phyloP scores from a whole-genome alignment of 2,113 vertebrate genomes.

The Anhinga anhinga region DNA sequence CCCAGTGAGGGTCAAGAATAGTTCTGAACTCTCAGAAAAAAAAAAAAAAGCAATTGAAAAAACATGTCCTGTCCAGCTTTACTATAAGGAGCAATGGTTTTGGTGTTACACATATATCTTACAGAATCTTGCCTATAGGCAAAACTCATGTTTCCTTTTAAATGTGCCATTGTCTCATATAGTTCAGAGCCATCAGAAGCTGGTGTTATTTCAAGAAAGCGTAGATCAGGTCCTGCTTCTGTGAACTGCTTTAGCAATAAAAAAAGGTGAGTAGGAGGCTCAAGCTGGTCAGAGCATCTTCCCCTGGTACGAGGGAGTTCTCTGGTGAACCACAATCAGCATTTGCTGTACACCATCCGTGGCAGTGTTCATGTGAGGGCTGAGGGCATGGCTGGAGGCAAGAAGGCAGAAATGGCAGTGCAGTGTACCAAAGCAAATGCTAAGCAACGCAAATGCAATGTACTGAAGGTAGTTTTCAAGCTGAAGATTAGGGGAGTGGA shows the following conservation, averaged over 20 bases:
- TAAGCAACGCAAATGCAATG: background rate
- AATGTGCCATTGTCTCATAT: background rate
- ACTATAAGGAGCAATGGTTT: background rate
- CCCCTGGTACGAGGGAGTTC: background rate
- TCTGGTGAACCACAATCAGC: background rate
- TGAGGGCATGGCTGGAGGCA: slow-evolving; percentile 38
- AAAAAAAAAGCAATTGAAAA: background rate
- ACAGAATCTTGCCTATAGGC: background rate
- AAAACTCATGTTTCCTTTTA: background rate
- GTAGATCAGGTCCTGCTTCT: background rate
- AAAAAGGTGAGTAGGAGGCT: background rate
- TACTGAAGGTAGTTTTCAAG: background rate
- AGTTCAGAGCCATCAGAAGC: background rate
- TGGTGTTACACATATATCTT: background rate
- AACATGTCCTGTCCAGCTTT: background rate
- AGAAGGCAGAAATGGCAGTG: background rate
- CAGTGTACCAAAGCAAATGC: slow-evolving; percentile 25
- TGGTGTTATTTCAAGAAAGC: background rate
- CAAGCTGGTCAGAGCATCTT: background rate
- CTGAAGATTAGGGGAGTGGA: background rate
- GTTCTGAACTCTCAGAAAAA: background rate
- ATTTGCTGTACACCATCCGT: background rate
- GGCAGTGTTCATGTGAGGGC: background rate
- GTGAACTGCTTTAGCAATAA: background rate
- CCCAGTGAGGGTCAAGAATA: background rate